These are phyloP conservation scores for Mechanitis messenoides DNA, from an alignment of 2,888 invertebrate genomes.

Conservation along the genomic window DNA sequence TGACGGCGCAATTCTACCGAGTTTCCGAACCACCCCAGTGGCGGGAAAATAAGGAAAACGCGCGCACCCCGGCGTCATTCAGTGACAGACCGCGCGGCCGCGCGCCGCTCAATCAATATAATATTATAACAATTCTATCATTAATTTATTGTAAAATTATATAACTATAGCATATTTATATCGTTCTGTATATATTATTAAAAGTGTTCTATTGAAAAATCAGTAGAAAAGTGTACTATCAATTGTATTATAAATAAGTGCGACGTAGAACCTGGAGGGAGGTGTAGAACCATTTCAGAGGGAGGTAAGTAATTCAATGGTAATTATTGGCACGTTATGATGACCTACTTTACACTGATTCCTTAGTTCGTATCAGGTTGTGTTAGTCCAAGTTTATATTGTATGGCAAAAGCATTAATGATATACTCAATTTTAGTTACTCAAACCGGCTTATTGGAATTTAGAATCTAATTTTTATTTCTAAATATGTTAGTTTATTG, in stretches of 20 bases:
- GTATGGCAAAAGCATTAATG: too few species aligned
- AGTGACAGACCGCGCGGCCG: conserved; percentile 58
- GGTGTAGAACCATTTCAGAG: conserved; percentile 35
- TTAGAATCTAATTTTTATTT: too few species aligned
- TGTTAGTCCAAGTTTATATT: neutral
- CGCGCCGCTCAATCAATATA: conserved; percentile 69
- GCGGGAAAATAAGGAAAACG: conserved; percentile 69
- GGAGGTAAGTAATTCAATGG: conserved; percentile 61
- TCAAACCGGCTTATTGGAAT: too few species aligned
- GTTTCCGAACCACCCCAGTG: conserved; percentile 27
- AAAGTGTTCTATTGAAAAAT: conserved; percentile 10
- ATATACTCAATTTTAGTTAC: too few species aligned
- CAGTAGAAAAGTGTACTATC: conserved; percentile 15
- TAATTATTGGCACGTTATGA: conserved; percentile 68
- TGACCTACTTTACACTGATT: conserved; percentile 59
- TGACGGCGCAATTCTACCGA: conserved; percentile 14
- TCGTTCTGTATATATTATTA: neutral
- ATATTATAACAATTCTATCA: conserved; percentile 30
- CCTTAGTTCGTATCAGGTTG: conserved; percentile 13
- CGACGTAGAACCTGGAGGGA: conserved; percentile 44
- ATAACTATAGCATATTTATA: neutral
- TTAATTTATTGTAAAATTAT: conserved; percentile 2
- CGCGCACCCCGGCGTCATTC: conserved; percentile 65
- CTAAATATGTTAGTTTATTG: too few species aligned
- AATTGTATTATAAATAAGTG: conserved; percentile 42